Conservation (phyloP, 1,140 invertebrate species). For the Drosophila bipectinata region DNA sequence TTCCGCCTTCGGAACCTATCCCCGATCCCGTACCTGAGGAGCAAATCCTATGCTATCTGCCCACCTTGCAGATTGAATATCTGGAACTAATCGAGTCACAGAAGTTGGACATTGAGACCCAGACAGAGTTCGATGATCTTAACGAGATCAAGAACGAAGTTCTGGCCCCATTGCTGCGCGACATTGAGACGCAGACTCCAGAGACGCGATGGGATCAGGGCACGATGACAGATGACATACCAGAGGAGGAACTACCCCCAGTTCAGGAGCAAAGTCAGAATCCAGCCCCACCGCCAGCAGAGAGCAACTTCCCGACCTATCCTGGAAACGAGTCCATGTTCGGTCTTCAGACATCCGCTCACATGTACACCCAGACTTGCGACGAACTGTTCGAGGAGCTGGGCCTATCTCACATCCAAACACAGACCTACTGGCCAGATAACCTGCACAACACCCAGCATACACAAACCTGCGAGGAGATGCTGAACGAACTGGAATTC, state of each 20-base stretch:
- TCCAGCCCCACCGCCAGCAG: not conserved
- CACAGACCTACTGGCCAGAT: conserved; percentile 85
- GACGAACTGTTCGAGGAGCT: conserved; percentile 85
- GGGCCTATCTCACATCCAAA: conserved; percentile 86
- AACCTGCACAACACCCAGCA: conserved; percentile 68
- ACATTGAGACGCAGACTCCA: conserved; percentile 63
- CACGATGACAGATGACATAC: conserved; percentile 58
- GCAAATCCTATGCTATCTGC: conserved; percentile 29
- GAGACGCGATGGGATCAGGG: conserved; percentile 47
- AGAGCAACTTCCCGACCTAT: conserved; percentile 28
- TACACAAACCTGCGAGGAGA: conserved; percentile 72
- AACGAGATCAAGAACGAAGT: conserved; percentile 59
- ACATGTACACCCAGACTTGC: conserved; percentile 87
- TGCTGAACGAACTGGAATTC: conserved; percentile 57
- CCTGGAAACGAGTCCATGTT: conserved; percentile 53
- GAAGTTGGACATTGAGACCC: conserved; percentile 61
- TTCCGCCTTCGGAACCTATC: not conserved
- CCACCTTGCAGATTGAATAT: conserved; percentile 41
- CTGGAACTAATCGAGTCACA: conserved; percentile 27
- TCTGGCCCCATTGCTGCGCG: conserved; percentile 49
- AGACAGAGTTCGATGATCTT: conserved; percentile 56
- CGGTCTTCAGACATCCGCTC: conserved; percentile 81
- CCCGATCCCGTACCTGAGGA: not conserved
- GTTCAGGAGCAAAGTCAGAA: not conserved
- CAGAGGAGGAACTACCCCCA: conserved; percentile 5